phyloP scores from a whole-genome alignment of 2,888 invertebrate genomes.

The Priapulus caudatus region DNA sequence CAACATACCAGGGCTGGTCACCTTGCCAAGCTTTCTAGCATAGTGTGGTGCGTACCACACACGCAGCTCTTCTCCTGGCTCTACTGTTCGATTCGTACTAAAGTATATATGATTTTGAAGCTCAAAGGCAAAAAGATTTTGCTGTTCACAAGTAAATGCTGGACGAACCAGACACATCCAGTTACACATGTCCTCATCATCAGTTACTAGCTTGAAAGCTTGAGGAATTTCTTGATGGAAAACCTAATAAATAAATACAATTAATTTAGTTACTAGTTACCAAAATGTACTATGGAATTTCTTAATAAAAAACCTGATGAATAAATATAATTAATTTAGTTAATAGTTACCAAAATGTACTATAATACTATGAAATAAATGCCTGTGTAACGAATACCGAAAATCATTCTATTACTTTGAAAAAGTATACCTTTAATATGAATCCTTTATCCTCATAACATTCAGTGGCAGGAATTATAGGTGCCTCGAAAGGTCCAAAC shows the following conservation, averaged over 20 bases:
- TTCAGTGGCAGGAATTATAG: conserved; percentile 31
- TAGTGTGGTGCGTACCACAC: conserved; percentile 51
- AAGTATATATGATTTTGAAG: conserved; percentile 42
- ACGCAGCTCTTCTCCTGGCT: conserved; percentile 42
- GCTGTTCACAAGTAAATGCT: conserved; percentile 41
- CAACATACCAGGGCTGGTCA: too few species aligned
- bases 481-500: conserved; percentile 45
- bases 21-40: conserved; percentile 45
- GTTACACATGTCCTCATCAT: conserved; percentile 47
- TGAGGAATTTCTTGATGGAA: too few species aligned
- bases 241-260: too few species aligned
- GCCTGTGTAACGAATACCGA: too few species aligned
- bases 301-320: too few species aligned
- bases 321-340: too few species aligned
- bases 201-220: conserved; percentile 47
- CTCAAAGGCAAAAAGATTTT: conserved; percentile 51
- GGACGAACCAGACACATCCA: conserved; percentile 49
- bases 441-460: conserved; percentile 33
- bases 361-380: too few species aligned
- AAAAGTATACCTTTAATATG: conserved; percentile 35
- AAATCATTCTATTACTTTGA: too few species aligned
- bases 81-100: conserved; percentile 40
- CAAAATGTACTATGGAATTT: too few species aligned
- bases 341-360: too few species aligned
- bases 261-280: too few species aligned